Percentiles rank a stretch among this genome's conserved stretches.
These are phyloP conservation scores for Stenurella melanura DNA, from an alignment of 2,888 invertebrate species.

Conservation along the genomic window DNA sequence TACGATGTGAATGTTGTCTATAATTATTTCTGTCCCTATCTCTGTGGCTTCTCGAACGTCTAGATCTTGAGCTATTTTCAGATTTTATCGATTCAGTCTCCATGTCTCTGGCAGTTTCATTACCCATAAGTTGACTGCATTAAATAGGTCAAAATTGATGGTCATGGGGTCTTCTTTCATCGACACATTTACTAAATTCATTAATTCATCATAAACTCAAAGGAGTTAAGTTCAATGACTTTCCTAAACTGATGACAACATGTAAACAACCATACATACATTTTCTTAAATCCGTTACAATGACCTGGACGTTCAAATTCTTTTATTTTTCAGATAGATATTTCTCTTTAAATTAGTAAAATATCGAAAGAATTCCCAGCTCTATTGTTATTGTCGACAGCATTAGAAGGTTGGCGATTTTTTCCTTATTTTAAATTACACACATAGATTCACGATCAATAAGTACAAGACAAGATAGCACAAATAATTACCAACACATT, in stretches of 20 bases:
- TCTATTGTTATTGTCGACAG: not conserved
- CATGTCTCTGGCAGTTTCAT: slow-evolving; percentile 79
- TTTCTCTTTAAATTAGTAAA: not conserved
- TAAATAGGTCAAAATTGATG: slow-evolving; percentile 9
- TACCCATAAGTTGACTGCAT: slow-evolving; percentile 69
- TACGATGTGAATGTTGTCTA: slow-evolving; percentile 80
- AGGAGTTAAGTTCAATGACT: slow-evolving; percentile 53
- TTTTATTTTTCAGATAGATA: not conserved
- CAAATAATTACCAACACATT: slow-evolving; percentile 8
- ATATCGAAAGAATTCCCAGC: not conserved
- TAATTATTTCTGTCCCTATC: slow-evolving; percentile 75
- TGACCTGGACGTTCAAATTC: not conserved
- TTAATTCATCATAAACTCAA: slow-evolving; percentile 11
- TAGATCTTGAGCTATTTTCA: slow-evolving; percentile 89
- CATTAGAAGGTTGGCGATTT: not conserved
- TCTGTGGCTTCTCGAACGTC: slow-evolving; percentile 80
- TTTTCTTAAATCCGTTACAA: slow-evolving; percentile 30
- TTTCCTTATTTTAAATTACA: not conserved
- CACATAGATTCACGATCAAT: not conserved
- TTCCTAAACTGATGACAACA: slow-evolving; percentile 50
- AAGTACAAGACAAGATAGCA: too few relatives aligned
- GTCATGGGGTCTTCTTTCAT: slow-evolving; percentile 38
- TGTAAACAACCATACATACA: slow-evolving; percentile 50
- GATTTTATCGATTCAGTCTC: slow-evolving; percentile 96
- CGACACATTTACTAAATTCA: slow-evolving; percentile 13